A percentile compares a stretch with the other conserved stretches of the same genome.
Evolutionary conservation across 1,140 invertebrate genomes (phyloP).

Genomic region (Drosophila virilis): DNA sequence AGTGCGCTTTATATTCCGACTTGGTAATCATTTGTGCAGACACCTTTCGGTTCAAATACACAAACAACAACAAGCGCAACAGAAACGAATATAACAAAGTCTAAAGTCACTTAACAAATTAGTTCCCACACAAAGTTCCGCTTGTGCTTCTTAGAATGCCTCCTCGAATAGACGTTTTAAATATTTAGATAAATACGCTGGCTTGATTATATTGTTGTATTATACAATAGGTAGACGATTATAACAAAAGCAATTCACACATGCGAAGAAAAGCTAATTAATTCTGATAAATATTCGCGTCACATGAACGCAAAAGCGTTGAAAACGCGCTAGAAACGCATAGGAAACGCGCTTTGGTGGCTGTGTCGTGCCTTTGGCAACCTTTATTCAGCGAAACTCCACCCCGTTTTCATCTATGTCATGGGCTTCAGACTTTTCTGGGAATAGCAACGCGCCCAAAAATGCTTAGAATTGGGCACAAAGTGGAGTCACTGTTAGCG

Average conservation of each 20-base stretch:
- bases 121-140: constrained; percentile 75
- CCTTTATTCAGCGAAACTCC: constrained; percentile 22
- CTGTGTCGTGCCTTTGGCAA: constrained; percentile 15
- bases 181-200: constrained; percentile 73
- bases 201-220: constrained; percentile 21
- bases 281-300: constrained; percentile 52
- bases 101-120: constrained; percentile 17
- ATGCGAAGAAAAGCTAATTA: constrained; percentile 56
- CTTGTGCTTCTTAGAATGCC: constrained; percentile 51
- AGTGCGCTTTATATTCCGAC: constrained; percentile 46
- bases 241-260: constrained; percentile 37
- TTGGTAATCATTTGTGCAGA: constrained; percentile 59
- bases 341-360: constrained; percentile 3
- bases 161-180: constrained; percentile 47
- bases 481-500: constrained; percentile 57
- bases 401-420: constrained; percentile 22
- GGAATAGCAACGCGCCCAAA: constrained; percentile 45
- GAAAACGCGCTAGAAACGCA: constrained; percentile 13
- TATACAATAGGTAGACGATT: constrained; percentile 39
- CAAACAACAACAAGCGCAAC: constrained; percentile 23
- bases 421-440: constrained; percentile 34
- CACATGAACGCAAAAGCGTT: constrained; percentile 40
- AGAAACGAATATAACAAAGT: constrained; percentile 22
- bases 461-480: constrained; percentile 69
- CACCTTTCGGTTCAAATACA: constrained; percentile 42